phyloP scores from a whole-genome alignment of 1,140 invertebrate genomes.

The Thrips palmi region DNA sequence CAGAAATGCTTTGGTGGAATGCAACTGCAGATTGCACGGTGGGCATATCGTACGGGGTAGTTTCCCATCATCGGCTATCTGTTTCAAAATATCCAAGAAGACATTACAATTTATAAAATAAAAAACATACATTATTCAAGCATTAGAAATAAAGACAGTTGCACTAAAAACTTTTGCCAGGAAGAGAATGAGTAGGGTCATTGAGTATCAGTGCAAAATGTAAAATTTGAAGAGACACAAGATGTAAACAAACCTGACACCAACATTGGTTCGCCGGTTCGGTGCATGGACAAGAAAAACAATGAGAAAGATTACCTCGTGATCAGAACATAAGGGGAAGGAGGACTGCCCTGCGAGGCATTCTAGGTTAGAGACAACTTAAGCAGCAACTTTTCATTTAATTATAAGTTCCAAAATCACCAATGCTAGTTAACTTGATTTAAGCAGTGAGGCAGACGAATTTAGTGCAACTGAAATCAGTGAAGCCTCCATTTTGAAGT shows the following conservation, averaged over 20 bases:
- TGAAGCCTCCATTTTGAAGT: slow-evolving; percentile 20
- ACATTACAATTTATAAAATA: slow-evolving; percentile 11
- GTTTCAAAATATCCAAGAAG: slow-evolving; percentile 15
- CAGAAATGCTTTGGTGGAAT: slow-evolving; percentile 49
- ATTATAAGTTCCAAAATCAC: slow-evolving; percentile 5
- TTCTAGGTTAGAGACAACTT: too few species aligned
- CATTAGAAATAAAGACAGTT: slow-evolving; percentile 1
- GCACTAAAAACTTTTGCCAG: slow-evolving; percentile 1
- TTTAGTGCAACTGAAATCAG: slow-evolving; percentile 20
- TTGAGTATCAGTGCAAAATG: background rate
- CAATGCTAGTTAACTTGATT: slow-evolving; percentile 18
- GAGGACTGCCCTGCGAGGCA: too few species aligned
- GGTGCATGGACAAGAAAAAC: too few species aligned
- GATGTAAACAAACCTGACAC: too few species aligned
- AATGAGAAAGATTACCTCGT: too few species aligned
- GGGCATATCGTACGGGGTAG: slow-evolving; percentile 49
- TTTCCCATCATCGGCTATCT: slow-evolving; percentile 47
- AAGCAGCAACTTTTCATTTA: too few species aligned
- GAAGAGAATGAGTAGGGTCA: background rate
- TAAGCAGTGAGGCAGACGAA: slow-evolving; percentile 19
- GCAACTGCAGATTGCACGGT: slow-evolving; percentile 50
- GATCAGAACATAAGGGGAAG: too few species aligned
- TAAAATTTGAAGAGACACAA: too few species aligned
- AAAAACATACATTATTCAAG: slow-evolving; percentile 7
- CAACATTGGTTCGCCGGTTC: too few species aligned